phyloP scores from a whole-genome alignment of 2,113 vertebrate species.

The Brevimyrus niger region DNA sequence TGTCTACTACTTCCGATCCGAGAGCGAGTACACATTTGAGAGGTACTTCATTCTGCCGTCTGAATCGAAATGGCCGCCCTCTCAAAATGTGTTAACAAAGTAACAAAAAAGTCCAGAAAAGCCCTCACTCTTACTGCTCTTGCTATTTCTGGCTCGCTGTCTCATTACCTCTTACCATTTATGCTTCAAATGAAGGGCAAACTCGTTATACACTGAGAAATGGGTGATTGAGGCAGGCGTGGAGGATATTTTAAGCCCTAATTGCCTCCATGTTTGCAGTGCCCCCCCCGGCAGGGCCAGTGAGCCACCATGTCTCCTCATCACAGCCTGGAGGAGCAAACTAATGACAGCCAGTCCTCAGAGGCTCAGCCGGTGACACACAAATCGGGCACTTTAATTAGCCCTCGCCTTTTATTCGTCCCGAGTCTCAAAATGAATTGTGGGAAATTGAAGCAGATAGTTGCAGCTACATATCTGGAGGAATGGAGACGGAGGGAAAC shows the following conservation, averaged over 20 bases:
- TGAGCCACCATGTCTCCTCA: background rate
- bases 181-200: background rate
- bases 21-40: conserved; percentile 93
- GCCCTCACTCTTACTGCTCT: background rate
- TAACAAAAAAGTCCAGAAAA: background rate
- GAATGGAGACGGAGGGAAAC: background rate
- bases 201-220: background rate
- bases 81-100: background rate
- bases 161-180: background rate
- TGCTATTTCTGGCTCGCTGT: background rate
- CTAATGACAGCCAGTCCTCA: background rate
- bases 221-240: background rate
- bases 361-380: background rate
- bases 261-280: background rate
- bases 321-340: background rate
- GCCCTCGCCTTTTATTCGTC: background rate
- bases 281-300: background rate
- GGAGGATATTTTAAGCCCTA: background rate
- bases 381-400: background rate
- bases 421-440: background rate
- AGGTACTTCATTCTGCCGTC: conserved; percentile 58
- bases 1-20: conserved; percentile 95
- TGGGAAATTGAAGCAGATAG: background rate
- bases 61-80: background rate
- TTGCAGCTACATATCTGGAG: background rate